A percentile compares a stretch with the other conserved stretches of the same genome.
These are phyloP conservation scores for Hesperophylax magnus DNA, from an alignment of 1,140 invertebrate genomes.

Conservation along the genomic window DNA sequence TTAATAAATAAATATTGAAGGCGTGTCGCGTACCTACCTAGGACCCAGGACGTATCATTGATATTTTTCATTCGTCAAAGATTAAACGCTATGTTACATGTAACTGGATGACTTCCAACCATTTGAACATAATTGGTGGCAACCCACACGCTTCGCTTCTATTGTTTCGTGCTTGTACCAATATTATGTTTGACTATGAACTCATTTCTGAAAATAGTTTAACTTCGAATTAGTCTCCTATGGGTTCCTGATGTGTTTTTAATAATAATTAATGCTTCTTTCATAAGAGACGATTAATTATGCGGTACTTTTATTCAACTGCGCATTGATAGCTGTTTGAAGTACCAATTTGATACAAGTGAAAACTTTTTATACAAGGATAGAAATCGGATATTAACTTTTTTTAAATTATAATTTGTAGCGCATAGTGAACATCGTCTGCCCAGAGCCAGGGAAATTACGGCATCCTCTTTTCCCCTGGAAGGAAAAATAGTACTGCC, in stretches of 20 bases:
- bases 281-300: slow-evolving; percentile 54
- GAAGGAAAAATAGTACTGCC: too few species aligned
- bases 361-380: too few species aligned
- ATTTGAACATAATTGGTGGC: slow-evolving; percentile 51
- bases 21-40: background rate
- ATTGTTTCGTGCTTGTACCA: slow-evolving; percentile 41
- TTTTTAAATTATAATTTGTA: too few species aligned
- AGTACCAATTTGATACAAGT: slow-evolving; percentile 30
- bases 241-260: slow-evolving; percentile 51
- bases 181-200: slow-evolving; percentile 44
- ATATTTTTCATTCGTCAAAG: slow-evolving; percentile 23
- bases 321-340: slow-evolving; percentile 24
- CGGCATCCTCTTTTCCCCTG: too few species aligned
- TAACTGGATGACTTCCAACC: slow-evolving; percentile 42
- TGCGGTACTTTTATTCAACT: slow-evolving; percentile 45
- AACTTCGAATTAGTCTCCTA: slow-evolving; percentile 44
- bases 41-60: too few species aligned
- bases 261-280: slow-evolving; percentile 54
- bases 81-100: slow-evolving; percentile 40
- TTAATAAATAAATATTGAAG: too few species aligned
- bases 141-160: slow-evolving; percentile 51
- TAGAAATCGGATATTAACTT: too few species aligned
- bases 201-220: slow-evolving; percentile 51
- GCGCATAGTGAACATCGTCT: too few species aligned
- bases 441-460: too few species aligned